These are phyloP conservation scores for Hafferia zeledoni DNA, from an alignment of 2,797 vertebrate species.

Conservation along the genomic window DNA sequence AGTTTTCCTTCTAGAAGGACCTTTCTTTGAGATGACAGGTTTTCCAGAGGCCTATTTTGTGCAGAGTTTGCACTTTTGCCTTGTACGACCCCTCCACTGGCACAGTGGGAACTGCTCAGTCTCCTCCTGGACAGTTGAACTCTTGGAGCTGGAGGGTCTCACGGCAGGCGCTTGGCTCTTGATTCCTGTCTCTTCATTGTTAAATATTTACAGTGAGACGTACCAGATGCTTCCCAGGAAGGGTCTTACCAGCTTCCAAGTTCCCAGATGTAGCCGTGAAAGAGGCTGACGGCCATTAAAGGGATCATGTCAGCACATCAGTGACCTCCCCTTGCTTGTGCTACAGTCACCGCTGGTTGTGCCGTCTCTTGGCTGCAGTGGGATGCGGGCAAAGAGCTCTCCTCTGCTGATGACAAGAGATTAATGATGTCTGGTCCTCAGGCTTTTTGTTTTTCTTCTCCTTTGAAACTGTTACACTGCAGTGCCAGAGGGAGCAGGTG, in stretches of 20 bases:
- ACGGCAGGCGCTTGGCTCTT: background rate
- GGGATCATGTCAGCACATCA: background rate
- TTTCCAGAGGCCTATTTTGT: background rate
- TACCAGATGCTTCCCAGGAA: constrained; percentile 55
- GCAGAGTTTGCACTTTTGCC: background rate
- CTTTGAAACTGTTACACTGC: background rate
- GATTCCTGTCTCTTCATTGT: background rate
- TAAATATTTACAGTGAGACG: constrained; percentile 39
- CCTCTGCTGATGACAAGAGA: constrained; percentile 9
- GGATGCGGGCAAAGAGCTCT: background rate
- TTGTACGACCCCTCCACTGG: background rate
- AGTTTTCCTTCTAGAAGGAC: background rate
- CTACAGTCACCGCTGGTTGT: rapidly evolving
- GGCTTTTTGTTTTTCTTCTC: background rate
- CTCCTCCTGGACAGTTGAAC: background rate
- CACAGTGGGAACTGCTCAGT: background rate
- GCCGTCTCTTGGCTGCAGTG: background rate
- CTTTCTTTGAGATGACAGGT: background rate
- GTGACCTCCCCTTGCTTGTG: background rate
- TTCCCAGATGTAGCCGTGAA: constrained; percentile 19
- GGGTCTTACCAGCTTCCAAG: constrained; percentile 48
- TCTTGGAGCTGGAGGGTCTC: background rate
- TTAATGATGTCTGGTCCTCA: constrained; percentile 9
- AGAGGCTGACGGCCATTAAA: background rate
- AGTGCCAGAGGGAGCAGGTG: background rate